phyloP scores from a whole-genome alignment of 2,888 invertebrate species.

The Himalopsyche kuldschensis region DNA sequence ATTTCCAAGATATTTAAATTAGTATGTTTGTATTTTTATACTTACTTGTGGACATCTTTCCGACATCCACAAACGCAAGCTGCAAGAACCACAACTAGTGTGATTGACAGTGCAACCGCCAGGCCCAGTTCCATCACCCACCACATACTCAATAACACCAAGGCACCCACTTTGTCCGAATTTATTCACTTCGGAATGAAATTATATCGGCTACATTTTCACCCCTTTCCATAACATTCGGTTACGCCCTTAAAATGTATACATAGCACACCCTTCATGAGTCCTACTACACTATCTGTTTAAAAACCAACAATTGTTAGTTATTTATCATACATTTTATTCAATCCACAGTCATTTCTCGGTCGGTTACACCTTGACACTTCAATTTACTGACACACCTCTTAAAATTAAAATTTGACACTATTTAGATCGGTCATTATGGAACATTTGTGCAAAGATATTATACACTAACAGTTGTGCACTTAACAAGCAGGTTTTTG shows the following conservation, averaged over 20 bases:
- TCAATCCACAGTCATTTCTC: neutral
- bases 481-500: neutral
- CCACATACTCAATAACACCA: conserved; percentile 47
- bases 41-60: conserved; percentile 75
- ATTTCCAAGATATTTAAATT: neutral
- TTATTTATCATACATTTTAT: neutral
- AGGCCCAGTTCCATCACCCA: conserved; percentile 53
- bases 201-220: conserved; percentile 21
- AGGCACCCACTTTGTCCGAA: conserved; percentile 22
- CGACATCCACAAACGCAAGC: conserved; percentile 76
- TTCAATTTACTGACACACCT: conserved; percentile 22
- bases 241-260: conserved; percentile 32
- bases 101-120: conserved; percentile 53
- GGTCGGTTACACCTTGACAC: neutral
- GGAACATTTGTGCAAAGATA: neutral
- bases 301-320: neutral
- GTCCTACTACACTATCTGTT: neutral
- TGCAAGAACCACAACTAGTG: conserved; percentile 59
- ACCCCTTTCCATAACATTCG: conserved; percentile 20
- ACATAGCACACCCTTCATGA: conserved; percentile 13
- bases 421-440: conserved; percentile 15
- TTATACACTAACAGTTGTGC: neutral
- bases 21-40: conserved; percentile 32
- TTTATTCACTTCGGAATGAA: conserved; percentile 7
- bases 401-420: conserved; percentile 4